Conservation (phyloP, 2,113 vertebrate genomes). For the Syrrhaptes paradoxus region DNA sequence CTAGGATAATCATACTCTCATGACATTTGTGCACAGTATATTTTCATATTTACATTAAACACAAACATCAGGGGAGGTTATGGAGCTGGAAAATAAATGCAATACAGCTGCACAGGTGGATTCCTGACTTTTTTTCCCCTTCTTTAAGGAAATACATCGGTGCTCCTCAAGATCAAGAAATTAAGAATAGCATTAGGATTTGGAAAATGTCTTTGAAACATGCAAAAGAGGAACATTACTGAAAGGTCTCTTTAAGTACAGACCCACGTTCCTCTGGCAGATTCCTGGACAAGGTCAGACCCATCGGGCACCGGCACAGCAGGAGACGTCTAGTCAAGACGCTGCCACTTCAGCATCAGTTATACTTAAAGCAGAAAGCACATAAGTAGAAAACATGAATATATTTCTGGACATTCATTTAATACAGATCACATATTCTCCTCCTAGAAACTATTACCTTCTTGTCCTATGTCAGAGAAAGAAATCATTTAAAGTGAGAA, state of each 20-base stretch:
- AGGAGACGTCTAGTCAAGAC: neutral
- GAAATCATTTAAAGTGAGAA: neutral
- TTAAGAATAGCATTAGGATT: neutral
- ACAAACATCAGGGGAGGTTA: neutral
- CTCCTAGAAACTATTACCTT: neutral
- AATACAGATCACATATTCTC: neutral
- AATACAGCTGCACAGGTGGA: neutral
- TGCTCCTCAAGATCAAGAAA: neutral
- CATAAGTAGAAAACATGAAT: neutral
- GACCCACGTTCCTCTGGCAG: neutral
- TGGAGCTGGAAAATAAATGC: neutral
- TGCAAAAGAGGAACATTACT: neutral
- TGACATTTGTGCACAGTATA: neutral
- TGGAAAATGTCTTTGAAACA: neutral
- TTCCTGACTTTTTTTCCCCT: neutral
- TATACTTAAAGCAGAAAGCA: neutral
- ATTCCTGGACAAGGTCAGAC: neutral
- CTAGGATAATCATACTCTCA: neutral
- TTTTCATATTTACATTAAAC: slow-evolving; percentile 31
- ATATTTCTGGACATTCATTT: neutral
- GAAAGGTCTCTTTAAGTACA: neutral
- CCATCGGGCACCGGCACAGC: neutral
- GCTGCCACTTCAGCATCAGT: neutral
- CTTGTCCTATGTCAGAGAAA: neutral
- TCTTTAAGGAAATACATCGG: neutral